These are phyloP conservation scores for Rotaria socialis DNA, from an alignment of 2,888 invertebrate species.

Conservation along the genomic window DNA sequence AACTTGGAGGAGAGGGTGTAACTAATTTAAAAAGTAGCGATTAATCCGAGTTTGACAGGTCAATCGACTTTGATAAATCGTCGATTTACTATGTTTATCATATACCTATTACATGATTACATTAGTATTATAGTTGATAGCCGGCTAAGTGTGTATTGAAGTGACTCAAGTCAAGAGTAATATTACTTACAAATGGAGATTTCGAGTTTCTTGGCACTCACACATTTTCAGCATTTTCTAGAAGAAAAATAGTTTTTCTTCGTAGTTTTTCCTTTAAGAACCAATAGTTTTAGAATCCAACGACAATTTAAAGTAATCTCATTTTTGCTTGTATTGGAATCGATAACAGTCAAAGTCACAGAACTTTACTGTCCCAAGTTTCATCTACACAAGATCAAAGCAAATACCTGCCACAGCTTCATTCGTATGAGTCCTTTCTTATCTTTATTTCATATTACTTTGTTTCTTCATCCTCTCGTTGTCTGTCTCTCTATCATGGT, in stretches of 20 bases:
- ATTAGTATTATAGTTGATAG: not conserved
- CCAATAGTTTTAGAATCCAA: not conserved
- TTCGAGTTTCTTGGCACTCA: no score
- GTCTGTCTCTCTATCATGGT: not conserved
- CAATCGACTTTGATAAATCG: not conserved
- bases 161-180: not conserved
- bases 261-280: no score
- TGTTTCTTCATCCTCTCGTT: not conserved
- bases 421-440: not conserved
- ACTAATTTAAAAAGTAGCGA: not conserved
- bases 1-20: not conserved
- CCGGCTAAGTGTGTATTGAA: not conserved
- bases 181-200: not conserved
- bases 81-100: not conserved
- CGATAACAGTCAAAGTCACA: not conserved
- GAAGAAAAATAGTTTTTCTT: no score
- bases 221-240: no score
- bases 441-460: not conserved
- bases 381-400: not conserved
- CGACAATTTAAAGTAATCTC: not conserved
- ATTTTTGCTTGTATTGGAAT: not conserved
- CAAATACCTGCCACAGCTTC: not conserved
- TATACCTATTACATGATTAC: not conserved
- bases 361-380: not conserved
- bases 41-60: no score